phyloP scores from a whole-genome alignment of 1,140 invertebrate genomes.

The Semibalanus balanoides region DNA sequence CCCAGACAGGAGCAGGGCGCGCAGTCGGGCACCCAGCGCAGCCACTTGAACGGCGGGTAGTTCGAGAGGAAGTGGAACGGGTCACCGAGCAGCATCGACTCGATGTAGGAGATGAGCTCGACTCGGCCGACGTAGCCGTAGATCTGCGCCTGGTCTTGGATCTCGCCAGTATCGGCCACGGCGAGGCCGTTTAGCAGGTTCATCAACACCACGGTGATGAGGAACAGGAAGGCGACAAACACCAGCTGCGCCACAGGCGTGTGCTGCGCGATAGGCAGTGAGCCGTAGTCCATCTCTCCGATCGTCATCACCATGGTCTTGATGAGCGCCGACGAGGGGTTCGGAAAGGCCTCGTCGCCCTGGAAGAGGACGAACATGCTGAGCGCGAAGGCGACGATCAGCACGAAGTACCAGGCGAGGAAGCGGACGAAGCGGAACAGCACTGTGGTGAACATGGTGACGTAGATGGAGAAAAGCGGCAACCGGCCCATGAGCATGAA shows the following conservation, averaged over 20 bases:
- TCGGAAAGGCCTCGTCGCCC: constrained; percentile 18
- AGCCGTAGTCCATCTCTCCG: constrained; percentile 24
- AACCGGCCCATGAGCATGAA: constrained; percentile 60
- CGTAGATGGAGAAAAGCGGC: constrained; percentile 43
- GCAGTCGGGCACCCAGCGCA: constrained; percentile 10
- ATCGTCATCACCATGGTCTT: constrained; percentile 24
- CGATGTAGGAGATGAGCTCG: constrained; percentile 52
- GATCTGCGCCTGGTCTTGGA: constrained; percentile 46
- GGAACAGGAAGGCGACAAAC: constrained; percentile 25
- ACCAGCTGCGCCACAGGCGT: constrained; percentile 20
- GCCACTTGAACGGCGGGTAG: constrained; percentile 14
- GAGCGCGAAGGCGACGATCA: constrained; percentile 25
- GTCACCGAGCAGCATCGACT: constrained; percentile 44
- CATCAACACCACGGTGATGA: constrained; percentile 26
- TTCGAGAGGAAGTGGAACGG: constrained; percentile 19
- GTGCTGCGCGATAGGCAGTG: constrained; percentile 20
- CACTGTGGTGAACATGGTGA: constrained; percentile 24
- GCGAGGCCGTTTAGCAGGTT: constrained; percentile 27
- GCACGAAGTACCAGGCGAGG: constrained; percentile 21
- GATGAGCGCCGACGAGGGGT: constrained; percentile 16
- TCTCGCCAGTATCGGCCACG: constrained; percentile 24
- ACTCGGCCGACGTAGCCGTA: constrained; percentile 52
- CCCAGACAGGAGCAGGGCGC: constrained; percentile 5
- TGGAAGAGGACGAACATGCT: constrained; percentile 26
- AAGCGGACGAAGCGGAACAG: constrained; percentile 23